Evolutionary conservation across 2,113 vertebrate species (phyloP), one percentile per base, ranked within the genome.

Genomic region (Hypanus sabinus): DNA sequence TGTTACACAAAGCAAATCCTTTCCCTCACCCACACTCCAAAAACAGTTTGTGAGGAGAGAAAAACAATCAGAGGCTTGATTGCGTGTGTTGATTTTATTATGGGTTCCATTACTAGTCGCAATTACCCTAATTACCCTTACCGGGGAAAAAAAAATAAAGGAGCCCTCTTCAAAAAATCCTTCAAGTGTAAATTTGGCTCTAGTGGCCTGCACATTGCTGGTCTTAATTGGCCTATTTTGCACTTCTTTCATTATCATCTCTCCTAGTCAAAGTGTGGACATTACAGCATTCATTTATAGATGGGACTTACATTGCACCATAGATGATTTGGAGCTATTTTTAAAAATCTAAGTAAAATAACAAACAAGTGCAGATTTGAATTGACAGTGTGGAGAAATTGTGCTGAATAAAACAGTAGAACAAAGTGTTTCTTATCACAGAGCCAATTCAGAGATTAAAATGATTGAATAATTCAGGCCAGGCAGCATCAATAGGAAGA

Each of bases 391-490:
- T 68, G 18, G n/a, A 68, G 87, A 30, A 68, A 24, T 91, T 91
- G 30, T 5, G 14, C 68, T 60, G 16, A 3, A 65, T 65, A 68
- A 65, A 91, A 33, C 87, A 68, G 7, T 91, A 46, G 46, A 46
- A 46, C 87, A 91, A 57, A 46, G 2, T 3, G 46, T 46, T 46
- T 46, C 46, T 46, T 46, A 46, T 55, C 87, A 91, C 65, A 68
- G 46, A 46, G 18, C 81, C 11, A 60, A 65, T 90, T 68, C 62
- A 68, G 62, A 16, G n/a, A 18, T 36, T 91, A 30, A 5, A 24
- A 68, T 65, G 87, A 91, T 62, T 91, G 87, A 68, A 91, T 91
- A n/a, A n/a, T n/a, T n/a, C n/a, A n/a, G n/a, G n/a, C n/a, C n/a
- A n/a, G n/a, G n/a, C n/a, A n/a, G n/a, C n/a, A n/a, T n/a, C n/a